A percentile compares a stretch with the other conserved stretches of the same genome.
Conservation (phyloP, 2,888 invertebrate genomes). For the Leucophenga montana region DNA sequence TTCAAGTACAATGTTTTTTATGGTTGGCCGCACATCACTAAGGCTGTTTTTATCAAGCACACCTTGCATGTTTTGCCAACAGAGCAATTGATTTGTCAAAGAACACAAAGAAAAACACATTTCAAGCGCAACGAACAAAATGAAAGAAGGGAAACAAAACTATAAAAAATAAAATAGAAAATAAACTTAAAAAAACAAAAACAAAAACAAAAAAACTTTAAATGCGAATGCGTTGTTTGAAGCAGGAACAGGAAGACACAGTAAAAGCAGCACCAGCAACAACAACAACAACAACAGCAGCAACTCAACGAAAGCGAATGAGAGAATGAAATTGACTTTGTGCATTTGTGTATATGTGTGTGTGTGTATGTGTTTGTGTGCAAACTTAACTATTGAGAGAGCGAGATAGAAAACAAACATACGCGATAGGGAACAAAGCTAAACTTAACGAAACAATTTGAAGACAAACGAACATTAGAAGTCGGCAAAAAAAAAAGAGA, state of each 20-base stretch:
- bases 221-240: conserved; percentile 1
- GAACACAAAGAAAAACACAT: background rate
- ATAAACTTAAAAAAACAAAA: background rate
- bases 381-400: background rate
- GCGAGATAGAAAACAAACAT: background rate
- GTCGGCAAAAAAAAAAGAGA: no score
- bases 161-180: background rate
- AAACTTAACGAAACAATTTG: background rate
- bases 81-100: conserved; percentile 9
- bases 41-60: no score
- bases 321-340: conserved; percentile 29
- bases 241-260: conserved; percentile 20
- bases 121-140: background rate
- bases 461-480: no score
- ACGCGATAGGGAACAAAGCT: background rate
- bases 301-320: conserved; percentile 21
- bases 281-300: no score
- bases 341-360: no score
- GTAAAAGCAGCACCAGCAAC: conserved; percentile 16
- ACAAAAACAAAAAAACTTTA: background rate
- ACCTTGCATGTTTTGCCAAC: no score
- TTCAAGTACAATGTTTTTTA: no score
- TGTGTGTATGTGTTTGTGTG: background rate
- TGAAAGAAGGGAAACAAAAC: background rate
- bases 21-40: no score